phyloP scores from a whole-genome alignment of 2,113 vertebrate species.

The Eulacestoma nigropectus region DNA sequence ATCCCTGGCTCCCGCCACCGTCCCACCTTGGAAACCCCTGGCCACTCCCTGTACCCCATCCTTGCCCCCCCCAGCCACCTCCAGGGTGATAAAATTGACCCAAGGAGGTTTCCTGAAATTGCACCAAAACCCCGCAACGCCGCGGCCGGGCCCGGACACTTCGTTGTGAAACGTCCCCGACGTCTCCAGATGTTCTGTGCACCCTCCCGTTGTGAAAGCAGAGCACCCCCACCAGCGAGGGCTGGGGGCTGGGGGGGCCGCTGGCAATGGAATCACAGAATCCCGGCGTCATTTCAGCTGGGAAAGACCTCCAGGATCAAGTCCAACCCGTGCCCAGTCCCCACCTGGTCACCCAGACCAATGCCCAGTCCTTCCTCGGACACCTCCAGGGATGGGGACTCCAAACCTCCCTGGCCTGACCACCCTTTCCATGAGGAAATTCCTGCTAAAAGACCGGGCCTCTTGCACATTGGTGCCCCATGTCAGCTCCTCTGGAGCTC shows the following conservation, averaged over 20 bases:
- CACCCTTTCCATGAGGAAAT: background rate
- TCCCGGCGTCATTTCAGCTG: background rate
- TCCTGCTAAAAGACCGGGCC: fast-evolving
- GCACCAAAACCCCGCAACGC: background rate
- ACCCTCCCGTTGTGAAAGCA: background rate
- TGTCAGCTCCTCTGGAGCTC: background rate
- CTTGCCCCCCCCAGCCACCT: background rate
- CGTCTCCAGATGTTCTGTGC: background rate
- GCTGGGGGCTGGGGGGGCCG: background rate
- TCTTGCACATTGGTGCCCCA: fast-evolving
- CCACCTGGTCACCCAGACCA: background rate
- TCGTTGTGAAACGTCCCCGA: background rate
- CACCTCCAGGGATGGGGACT: background rate
- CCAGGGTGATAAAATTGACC: background rate
- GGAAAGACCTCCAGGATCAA: background rate
- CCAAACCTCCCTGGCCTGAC: background rate
- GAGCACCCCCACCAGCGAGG: background rate
- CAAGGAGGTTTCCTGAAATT: background rate
- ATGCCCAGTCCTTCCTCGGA: fast-evolving
- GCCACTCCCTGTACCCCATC: background rate
- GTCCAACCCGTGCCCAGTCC: background rate
- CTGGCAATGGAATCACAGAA: background rate
- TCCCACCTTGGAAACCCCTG: background rate
- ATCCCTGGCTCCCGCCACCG: too few species aligned
- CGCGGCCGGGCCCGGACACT: fast-evolving